Conservation (phyloP, 2,888 invertebrate genomes). For the Plagodis pulveraria region DNA sequence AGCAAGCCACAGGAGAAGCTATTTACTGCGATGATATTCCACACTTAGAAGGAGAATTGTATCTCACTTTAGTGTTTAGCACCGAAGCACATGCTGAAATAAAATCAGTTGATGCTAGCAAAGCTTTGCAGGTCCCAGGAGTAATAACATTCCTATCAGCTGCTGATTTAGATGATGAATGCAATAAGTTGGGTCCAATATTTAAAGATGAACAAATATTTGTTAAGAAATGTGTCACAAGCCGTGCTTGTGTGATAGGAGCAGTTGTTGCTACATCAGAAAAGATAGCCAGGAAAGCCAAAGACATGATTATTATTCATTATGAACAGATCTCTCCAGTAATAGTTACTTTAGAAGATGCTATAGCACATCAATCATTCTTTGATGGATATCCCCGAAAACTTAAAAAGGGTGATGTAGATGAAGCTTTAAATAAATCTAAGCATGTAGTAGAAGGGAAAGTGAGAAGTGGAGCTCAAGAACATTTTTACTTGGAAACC, state of each 20-base stretch:
- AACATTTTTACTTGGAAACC: constrained; percentile 96
- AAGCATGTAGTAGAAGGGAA: constrained; percentile 89
- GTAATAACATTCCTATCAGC: constrained; percentile 91
- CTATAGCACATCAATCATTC: constrained; percentile 89
- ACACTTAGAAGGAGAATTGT: constrained; percentile 89
- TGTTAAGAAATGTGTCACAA: constrained; percentile 88
- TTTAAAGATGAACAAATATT: constrained; percentile 94
- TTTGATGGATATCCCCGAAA: constrained; percentile 82
- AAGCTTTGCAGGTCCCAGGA: constrained; percentile 90
- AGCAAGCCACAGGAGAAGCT: constrained; percentile 97
- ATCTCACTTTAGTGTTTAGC: constrained; percentile 91
- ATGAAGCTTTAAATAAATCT: constrained; percentile 86
- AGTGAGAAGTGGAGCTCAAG: constrained; percentile 91
- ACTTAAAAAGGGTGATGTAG: constrained; percentile 87
- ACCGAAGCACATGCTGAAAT: constrained; percentile 92
- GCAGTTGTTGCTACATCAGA: constrained; percentile 92
- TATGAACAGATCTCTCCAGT: constrained; percentile 92
- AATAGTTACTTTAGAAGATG: constrained; percentile 95
- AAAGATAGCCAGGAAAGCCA: constrained; percentile 91
- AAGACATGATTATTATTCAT: constrained; percentile 89
- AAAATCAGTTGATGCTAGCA: constrained; percentile 88
- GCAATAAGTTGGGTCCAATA: constrained; percentile 88
- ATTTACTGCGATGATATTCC: constrained; percentile 96
- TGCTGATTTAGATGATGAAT: constrained; percentile 88
- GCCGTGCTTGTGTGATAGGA: constrained; percentile 92